Evolutionary conservation across 2,113 vertebrate genomes (phyloP), one percentile per base, ranked within the genome.

Genomic region (Pelecanus crispus): DNA sequence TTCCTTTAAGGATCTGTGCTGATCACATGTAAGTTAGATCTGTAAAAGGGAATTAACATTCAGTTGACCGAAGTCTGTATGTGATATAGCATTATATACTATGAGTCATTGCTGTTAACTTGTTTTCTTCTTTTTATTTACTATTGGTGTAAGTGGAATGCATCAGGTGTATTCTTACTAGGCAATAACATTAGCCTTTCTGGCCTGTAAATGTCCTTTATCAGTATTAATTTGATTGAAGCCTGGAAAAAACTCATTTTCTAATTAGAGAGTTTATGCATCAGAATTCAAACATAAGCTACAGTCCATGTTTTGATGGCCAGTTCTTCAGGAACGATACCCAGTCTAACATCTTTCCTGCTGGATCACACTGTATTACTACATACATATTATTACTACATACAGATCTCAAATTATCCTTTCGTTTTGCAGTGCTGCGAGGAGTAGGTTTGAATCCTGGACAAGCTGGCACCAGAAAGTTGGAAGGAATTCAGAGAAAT

Each of bases 401-500:
- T 3, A 42, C 25, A 85, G 36, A 70, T 38, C 36, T 77, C 49
- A 81, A 71, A 40, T 62, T 66, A 38, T 80, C 53, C 32, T 65
- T 80, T 90, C 0, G 0, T 58, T 93, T 90, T 88, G 42, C 38
- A 44, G 67, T 88, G 17, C 44, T 81, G 38, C 1, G 4, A 74
- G 59, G 44, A 83, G 26, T 17, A 62, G 29, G 4, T 78, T 95
- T 95, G 75, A 94, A 74, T 77, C 34, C 29, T 63, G 71, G n/a
- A 49, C 55, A 71, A 63, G 26, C 61, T 95, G 86, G 47, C 82
- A 79, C 36, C 9, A 28, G 20, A 21, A 88, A 36, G 8, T 15
- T 96, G 80, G 61, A 94, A 86, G 68, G 50, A 84, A 88, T 93
- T 88, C 42, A 82, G 78, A 72, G 34, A 83, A 93, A 90, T 24